Conservation (phyloP, 2,113 vertebrate genomes). For the Murina feae region DNA sequence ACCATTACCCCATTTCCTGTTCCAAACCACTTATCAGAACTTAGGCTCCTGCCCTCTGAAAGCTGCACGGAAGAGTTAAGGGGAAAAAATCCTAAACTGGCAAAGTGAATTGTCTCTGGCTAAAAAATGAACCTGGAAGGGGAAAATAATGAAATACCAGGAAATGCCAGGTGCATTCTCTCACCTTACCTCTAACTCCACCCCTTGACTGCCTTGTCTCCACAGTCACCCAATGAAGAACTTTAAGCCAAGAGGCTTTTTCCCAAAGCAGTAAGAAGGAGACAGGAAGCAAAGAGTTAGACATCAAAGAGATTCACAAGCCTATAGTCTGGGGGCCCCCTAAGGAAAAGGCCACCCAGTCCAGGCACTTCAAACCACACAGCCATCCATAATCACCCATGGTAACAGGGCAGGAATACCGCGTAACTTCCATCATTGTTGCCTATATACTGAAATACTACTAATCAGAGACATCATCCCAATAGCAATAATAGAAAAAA, state of each 20-base stretch:
- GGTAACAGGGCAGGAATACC: not conserved
- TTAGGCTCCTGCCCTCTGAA: slow-evolving; percentile 34
- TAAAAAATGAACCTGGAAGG: not conserved
- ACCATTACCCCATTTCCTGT: slow-evolving; percentile 32
- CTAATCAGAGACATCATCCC: not conserved
- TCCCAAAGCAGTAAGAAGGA: slow-evolving; percentile 8
- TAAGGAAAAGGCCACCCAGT: not conserved
- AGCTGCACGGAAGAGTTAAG: not conserved
- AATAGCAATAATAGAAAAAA: not conserved
- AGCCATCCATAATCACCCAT: not conserved
- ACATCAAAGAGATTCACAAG: not conserved
- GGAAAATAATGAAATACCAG: not conserved
- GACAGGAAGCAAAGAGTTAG: not conserved
- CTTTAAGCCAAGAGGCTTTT: slow-evolving; percentile 22
- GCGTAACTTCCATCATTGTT: not conserved
- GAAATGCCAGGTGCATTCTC: slow-evolving; percentile 40
- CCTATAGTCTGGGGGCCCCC: not conserved
- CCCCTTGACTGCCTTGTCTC: slow-evolving; percentile 16
- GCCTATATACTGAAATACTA: not conserved
- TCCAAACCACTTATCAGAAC: slow-evolving; percentile 46
- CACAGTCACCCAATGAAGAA: slow-evolving; percentile 4
- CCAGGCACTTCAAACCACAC: not conserved
- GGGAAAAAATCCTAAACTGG: not conserved
- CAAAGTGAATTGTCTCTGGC: slow-evolving; percentile 41
- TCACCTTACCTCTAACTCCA: slow-evolving; percentile 35